Base-by-base conservation (phyloP, 2,113 vertebrate genomes). In the Hucho hucho region DNA sequence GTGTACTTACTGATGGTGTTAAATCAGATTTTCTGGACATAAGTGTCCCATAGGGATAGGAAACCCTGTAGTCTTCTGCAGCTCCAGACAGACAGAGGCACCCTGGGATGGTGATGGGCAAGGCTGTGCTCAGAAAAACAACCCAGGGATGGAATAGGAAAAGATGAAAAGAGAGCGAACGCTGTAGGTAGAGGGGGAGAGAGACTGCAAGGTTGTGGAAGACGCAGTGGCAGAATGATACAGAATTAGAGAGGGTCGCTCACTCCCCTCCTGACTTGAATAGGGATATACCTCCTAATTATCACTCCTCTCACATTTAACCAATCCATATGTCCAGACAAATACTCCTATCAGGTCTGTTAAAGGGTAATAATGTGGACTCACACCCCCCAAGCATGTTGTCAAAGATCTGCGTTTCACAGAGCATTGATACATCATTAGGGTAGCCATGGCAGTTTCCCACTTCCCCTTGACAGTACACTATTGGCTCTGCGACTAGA, bases 381-480 rank as follows among this genome's bases (percentile, higher is more conserved):
- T 11, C 18, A 1, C 49, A 4, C 49, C 16, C 49, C 3, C 18
- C 13, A 11, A 56, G 53, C 53, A 56, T 20, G 53, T 56, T 56
- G 53, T 56, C 53, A 56, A 6, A 4, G 18, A 14, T 56, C 53
- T 56, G 53, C 1, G 1, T 9, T 46, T 64, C 53, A 43, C 70
- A 32, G 24, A 43, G 66, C 65, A 61, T 69, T 28, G 75, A 61
- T 75, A 70, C 56, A 73, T 79, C 65, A 74, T 84, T 72, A 75
- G 72, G 64, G 53, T 43, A 70, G 77, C 75, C 64, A 61, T 73
- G 47, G 63, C 70, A 81, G 74, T 77, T 77, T 70, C 70, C 58
- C 63, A 77, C 67, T 56, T 64, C 64, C 63, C 68, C 6, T 72
- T 59, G 67, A 11, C 77, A 73, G 66, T 72, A 67, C 20, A 25